These are phyloP conservation scores for Planiliza haematocheilus DNA, from an alignment of 2,113 vertebrate species.

Conservation along the genomic window DNA sequence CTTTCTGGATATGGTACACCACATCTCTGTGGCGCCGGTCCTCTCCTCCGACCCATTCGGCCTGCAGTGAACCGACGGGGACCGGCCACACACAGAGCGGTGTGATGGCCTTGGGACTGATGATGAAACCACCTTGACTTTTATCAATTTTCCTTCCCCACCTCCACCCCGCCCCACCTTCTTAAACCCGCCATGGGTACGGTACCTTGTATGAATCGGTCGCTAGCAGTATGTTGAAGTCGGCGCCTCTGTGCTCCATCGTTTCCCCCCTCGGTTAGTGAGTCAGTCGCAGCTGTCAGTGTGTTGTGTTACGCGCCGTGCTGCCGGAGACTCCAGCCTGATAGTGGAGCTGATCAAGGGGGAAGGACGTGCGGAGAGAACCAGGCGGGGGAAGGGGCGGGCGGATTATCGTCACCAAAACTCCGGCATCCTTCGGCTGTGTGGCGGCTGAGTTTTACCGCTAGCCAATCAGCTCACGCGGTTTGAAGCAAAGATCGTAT, in stretches of 20 bases:
- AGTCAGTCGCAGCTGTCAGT: slow-evolving; percentile 79
- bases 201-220: slow-evolving; percentile 97
- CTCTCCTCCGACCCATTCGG: slow-evolving; percentile 50
- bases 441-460: neutral
- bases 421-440: slow-evolving; percentile 21
- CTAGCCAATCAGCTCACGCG: slow-evolving; percentile 5
- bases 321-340: slow-evolving; percentile 68
- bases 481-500: slow-evolving; percentile 12
- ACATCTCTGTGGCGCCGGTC: slow-evolving; percentile 19
- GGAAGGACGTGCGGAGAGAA: slow-evolving; percentile 51
- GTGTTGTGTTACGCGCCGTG: slow-evolving; percentile 64
- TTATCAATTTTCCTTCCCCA: slow-evolving; percentile 45
- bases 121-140: slow-evolving; percentile 80
- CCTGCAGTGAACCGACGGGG: slow-evolving; percentile 53
- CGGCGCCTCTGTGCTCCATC: slow-evolving; percentile 90
- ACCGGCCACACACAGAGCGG: slow-evolving; percentile 49
- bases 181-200: neutral
- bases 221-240: slow-evolving; percentile 92
- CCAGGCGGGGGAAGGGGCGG: slow-evolving; percentile 56
- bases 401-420: slow-evolving; percentile 17
- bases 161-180: neutral
- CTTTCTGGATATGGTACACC: slow-evolving; percentile 26
- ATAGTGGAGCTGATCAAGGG: slow-evolving; percentile 40
- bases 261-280: slow-evolving; percentile 76
- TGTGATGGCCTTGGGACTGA: slow-evolving; percentile 78